Evolutionary conservation across 53 echinoderm and acorn worm genomes (phyloP).

Genomic region (Glandiceps talaboti): DNA sequence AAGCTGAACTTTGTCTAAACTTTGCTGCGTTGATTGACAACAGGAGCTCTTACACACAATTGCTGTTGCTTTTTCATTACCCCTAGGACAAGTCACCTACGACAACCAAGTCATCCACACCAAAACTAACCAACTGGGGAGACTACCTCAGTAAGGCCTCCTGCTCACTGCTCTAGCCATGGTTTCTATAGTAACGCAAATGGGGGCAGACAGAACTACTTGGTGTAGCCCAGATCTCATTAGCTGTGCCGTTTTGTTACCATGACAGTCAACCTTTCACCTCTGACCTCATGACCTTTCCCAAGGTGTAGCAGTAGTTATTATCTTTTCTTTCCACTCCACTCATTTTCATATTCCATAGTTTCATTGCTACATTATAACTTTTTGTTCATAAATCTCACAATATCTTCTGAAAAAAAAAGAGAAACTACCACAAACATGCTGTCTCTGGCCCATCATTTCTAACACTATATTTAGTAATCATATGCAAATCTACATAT

Average conservation of each 20-base stretch:
- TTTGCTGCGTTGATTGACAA: too few relatives aligned
- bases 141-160: background rate
- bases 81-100: background rate
- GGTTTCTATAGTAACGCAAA: background rate
- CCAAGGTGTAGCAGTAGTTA: background rate
- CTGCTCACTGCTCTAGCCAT: background rate
- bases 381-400: too few relatives aligned
- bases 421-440: too few relatives aligned
- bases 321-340: background rate
- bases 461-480: too few relatives aligned
- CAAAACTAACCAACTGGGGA: background rate
- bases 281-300: background rate
- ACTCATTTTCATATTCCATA: too few relatives aligned
- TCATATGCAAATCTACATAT: too few relatives aligned
- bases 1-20: too few relatives aligned
- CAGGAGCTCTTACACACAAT: background rate
- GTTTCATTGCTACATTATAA: too few relatives aligned
- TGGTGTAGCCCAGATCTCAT: conserved; percentile 1
- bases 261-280: background rate
- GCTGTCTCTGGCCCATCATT: too few relatives aligned
- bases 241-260: background rate
- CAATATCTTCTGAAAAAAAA: too few relatives aligned
- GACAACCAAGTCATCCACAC: background rate
- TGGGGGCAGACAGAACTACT: background rate
- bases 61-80: background rate